Base-by-base conservation (phyloP, 1,140 invertebrate genomes). In the Drosophila suzukii region DNA sequence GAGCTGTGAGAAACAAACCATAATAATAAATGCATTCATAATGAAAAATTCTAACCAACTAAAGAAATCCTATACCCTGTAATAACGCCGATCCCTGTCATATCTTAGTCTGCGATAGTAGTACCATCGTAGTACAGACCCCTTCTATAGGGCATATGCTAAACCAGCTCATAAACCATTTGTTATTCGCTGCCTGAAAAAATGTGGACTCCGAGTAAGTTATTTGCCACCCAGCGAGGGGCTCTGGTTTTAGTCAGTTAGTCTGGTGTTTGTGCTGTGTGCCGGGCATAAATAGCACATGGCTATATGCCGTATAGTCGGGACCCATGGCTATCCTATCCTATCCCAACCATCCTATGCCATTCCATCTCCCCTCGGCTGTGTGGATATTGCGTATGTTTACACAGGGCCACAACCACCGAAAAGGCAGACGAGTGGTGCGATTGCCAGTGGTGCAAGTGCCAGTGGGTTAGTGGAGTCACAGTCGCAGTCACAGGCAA, bases 251-350 rank as follows among this genome's bases (percentile, higher is more conserved):
- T 34, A 47, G 57, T 68, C 39, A 32, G 30, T 20, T 43, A 51
- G 50, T 56, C 39, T 63, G 70, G 70, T 58, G 61, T 75, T 75
- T 75, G 73, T 56, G 53, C 39, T 75, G 72, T 75, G 72, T 75
- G 60, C 72, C 59, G 36, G 54, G 73, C 73, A 76, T 76, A 76
- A 76, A 76, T 76, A 76, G 72, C 73, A 76, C 73, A 76, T 76
- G 73, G 73, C 71, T 20, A 74, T 46, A 46, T 51, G 62, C 61
- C 39, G n/a, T 67, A 30, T 24, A 65, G 59, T 53, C 60, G 46
- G 15, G 8, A 44, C 20, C 32, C 41, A 24, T 36, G 50, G 44
- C 61, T 36, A 34, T 49, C 36, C 39, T 15, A 7, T 3, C 10
- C n/a, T n/a, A 2, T 2, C 10, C 11, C 17, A 11, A 11, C 15